These are phyloP conservation scores for Felis chaus DNA, from an alignment of 2,113 vertebrate genomes.

Conservation along the genomic window DNA sequence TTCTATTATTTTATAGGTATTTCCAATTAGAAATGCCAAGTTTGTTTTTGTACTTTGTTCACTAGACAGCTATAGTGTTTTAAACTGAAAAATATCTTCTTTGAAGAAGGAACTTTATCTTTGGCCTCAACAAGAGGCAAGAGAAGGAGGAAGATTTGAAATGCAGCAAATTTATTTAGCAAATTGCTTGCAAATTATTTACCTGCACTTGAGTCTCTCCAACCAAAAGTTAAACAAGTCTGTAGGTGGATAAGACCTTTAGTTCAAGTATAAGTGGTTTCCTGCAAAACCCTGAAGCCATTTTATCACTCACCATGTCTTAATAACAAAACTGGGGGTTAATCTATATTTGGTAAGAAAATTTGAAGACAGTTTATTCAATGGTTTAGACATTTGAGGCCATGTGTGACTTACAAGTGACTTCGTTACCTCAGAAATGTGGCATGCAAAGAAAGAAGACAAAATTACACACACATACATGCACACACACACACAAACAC, in stretches of 20 bases:
- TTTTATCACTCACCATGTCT: background rate
- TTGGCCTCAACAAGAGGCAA: background rate
- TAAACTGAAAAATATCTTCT: conserved; percentile 12
- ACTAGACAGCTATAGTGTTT: background rate
- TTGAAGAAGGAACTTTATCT: background rate
- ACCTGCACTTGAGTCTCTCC: background rate
- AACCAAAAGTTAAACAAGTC: conserved; percentile 36
- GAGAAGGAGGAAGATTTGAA: background rate
- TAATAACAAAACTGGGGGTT: conserved; percentile 26
- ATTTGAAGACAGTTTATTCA: background rate
- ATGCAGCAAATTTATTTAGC: background rate
- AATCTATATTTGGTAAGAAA: conserved; percentile 5
- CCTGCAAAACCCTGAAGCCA: background rate
- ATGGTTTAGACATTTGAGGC: background rate
- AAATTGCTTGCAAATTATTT: background rate
- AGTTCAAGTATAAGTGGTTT: background rate
- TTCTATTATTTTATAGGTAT: background rate
- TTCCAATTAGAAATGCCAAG: background rate
- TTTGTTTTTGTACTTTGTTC: background rate
- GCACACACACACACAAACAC: background rate
- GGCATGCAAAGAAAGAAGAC: background rate
- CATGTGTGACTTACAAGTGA: background rate
- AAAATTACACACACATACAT: background rate
- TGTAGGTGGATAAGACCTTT: background rate
- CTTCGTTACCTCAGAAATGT: background rate